phyloP scores from a whole-genome alignment of 1,140 invertebrate species.

The Camponotus pennsylvanicus region DNA sequence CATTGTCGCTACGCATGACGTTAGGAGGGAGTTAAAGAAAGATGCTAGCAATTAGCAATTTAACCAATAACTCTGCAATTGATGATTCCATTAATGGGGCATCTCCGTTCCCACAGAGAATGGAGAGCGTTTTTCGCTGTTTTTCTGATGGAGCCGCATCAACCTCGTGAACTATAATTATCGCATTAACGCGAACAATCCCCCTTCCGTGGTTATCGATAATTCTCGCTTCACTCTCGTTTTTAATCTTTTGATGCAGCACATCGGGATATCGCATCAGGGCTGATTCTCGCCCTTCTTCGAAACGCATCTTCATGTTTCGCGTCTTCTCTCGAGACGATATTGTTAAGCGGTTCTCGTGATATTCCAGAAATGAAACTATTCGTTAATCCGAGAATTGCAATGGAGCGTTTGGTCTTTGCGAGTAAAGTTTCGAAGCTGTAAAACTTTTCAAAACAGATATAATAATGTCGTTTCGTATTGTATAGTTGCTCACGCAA shows the following conservation, averaged over 20 bases:
- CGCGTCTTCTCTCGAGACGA: not conserved
- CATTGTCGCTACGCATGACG: conserved; percentile 64
- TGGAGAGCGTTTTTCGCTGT: conserved; percentile 68
- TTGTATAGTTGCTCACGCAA: not conserved
- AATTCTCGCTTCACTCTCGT: not conserved
- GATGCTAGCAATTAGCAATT: conserved; percentile 83
- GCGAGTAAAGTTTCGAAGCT: not conserved
- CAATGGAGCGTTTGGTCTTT: not conserved
- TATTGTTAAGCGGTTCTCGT: conserved; percentile 9
- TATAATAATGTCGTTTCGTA: no score
- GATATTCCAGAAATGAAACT: not conserved
- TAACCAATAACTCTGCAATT: conserved; percentile 84
- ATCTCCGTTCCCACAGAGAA: conserved; percentile 77
- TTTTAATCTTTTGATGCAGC: conserved; percentile 9
- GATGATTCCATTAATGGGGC: conserved; percentile 81
- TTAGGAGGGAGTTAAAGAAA: conserved; percentile 54
- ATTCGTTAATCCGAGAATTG: conserved; percentile 7
- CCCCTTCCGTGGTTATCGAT: conserved; percentile 15
- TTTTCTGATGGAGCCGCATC: conserved; percentile 58
- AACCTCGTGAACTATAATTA: conserved; percentile 73
- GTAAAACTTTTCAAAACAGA: not conserved
- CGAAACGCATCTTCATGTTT: not conserved
- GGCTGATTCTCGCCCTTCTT: not conserved
- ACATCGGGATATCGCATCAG: not conserved
- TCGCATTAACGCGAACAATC: conserved; percentile 45